Evolutionary conservation across 2,888 invertebrate genomes (phyloP).

Genomic region (Pardosa pseudoannulata): DNA sequence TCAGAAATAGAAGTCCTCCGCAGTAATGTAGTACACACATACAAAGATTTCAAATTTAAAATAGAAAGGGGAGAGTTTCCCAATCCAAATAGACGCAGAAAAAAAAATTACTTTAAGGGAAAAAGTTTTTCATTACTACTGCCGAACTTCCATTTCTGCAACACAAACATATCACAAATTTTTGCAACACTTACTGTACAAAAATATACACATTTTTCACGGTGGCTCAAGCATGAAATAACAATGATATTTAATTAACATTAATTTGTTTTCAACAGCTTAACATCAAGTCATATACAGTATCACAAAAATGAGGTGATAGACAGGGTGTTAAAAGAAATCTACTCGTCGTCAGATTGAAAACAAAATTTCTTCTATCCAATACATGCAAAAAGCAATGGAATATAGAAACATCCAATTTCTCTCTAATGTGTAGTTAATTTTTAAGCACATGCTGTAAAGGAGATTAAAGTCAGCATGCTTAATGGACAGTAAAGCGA

Average conservation of each 20-base stretch:
- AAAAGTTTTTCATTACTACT: neutral
- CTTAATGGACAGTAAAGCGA: too few species aligned
- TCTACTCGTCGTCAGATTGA: too few species aligned
- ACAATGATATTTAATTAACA: conserved; percentile 24
- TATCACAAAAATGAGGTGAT: neutral
- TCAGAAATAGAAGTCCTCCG: neutral
- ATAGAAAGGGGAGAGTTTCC: too few species aligned
- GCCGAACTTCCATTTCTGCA: conserved; percentile 1
- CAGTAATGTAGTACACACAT: neutral
- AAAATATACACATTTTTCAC: conserved; percentile 55
- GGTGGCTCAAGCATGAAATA: conserved; percentile 28
- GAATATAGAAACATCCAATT: too few species aligned
- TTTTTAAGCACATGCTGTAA: too few species aligned
- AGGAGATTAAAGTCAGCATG: too few species aligned
- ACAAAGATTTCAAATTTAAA: too few species aligned
- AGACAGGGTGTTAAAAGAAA: conserved; percentile 27
- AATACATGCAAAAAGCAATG: too few species aligned
- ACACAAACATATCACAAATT: conserved; percentile 56
- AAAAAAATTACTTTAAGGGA: too few species aligned
- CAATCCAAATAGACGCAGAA: too few species aligned
- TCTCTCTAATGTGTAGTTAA: too few species aligned
- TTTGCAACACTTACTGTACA: conserved; percentile 48
- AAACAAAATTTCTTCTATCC: too few species aligned
- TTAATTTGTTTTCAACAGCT: conserved; percentile 37
- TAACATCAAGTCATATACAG: conserved; percentile 27